These are phyloP conservation scores for Steatocranus sp. DNA, from an alignment of 2,797 vertebrate species.

Conservation along the genomic window DNA sequence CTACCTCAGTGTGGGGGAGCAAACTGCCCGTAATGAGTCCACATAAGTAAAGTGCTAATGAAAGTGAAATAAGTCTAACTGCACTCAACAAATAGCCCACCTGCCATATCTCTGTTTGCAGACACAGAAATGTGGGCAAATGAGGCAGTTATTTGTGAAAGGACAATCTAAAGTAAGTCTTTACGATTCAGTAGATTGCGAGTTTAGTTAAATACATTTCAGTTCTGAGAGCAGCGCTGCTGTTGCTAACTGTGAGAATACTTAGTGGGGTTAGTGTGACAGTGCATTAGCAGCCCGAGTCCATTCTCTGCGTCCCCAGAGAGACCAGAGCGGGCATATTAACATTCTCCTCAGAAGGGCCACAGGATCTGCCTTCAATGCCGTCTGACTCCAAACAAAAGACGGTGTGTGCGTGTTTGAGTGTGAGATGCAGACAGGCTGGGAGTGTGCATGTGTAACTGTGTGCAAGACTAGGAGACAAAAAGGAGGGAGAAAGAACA, in stretches of 20 bases:
- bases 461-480: constrained; percentile 40
- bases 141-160: background rate
- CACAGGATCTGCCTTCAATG: constrained; percentile 74
- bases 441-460: constrained; percentile 28
- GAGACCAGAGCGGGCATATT: constrained; percentile 69
- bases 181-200: background rate
- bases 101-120: background rate
- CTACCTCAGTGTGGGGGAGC: background rate
- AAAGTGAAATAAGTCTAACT: background rate
- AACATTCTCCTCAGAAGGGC: constrained; percentile 74
- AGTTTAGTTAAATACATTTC: background rate
- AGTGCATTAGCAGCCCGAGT: constrained; percentile 69
- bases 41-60: background rate
- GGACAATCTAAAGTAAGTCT: background rate
- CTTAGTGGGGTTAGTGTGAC: constrained; percentile 52
- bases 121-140: background rate
- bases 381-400: constrained; percentile 76
- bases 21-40: background rate
- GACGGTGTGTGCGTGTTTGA: constrained; percentile 44
- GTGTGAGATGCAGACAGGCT: constrained; percentile 12
- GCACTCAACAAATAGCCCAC: background rate
- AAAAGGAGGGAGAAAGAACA: constrained; percentile 24
- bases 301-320: constrained; percentile 64
- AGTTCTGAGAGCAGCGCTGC: background rate
- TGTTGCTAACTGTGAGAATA: constrained; percentile 32